Percentiles rank a stretch among this genome's conserved stretches.
phyloP scores from a whole-genome alignment of 23 tunicate species.

The Trididemnum nubilum region DNA sequence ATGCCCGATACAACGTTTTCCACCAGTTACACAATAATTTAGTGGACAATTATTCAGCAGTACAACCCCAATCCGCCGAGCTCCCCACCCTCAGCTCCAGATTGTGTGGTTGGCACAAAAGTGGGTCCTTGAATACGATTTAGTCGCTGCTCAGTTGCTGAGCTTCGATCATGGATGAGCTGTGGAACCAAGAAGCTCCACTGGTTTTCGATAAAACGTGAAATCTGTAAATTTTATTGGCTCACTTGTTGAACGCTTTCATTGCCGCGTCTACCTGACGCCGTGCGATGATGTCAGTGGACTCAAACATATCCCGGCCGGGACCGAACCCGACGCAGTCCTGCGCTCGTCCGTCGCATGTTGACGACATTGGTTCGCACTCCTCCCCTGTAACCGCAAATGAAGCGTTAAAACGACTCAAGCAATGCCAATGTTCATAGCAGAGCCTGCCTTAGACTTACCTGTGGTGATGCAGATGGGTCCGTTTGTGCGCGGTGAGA shows the following conservation, averaged over 20 bases:
- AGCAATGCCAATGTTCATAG: no score
- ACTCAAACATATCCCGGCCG: conserved; percentile 79
- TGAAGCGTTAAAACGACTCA: neutral
- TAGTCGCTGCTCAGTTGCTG: no score
- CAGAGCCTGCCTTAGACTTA: no score
- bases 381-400: conserved; percentile 11
- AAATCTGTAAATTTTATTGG: no score
- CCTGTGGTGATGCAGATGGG: conserved; percentile 68
- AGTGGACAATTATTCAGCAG: no score
- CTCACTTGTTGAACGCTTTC: conserved; percentile 47
- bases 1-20: no score
- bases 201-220: neutral
- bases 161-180: no score
- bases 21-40: no score
- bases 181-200: neutral
- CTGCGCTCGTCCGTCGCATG: conserved; percentile 38
- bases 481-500: conserved; percentile 81
- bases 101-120: no score
- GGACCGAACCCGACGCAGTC: conserved; percentile 80
- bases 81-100: no score
- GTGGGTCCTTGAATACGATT: no score
- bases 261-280: conserved; percentile 57
- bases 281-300: conserved; percentile 75
- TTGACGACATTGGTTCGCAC: conserved; percentile 32
- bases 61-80: no score